phyloP scores from a whole-genome alignment of 2,113 vertebrate genomes.

The Suncus etruscus region DNA sequence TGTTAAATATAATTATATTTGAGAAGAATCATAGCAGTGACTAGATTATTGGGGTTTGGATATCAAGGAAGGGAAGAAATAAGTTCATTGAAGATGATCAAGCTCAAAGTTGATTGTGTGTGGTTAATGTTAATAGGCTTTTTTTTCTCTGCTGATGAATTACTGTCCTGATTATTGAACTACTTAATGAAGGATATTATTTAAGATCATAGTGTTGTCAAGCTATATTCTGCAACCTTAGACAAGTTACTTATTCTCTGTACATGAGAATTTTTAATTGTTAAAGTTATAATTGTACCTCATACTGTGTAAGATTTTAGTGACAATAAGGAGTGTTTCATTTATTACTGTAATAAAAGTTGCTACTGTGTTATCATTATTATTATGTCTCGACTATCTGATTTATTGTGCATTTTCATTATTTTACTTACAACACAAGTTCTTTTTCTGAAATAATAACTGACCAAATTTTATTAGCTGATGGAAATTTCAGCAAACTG shows the following conservation, averaged over 20 bases:
- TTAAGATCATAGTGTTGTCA: constrained; percentile 23
- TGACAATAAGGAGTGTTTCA: constrained; percentile 4
- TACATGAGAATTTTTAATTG: constrained; percentile 29
- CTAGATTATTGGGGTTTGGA: constrained; percentile 28
- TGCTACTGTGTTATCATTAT: background rate
- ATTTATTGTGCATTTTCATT: constrained; percentile 37
- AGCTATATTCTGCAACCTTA: background rate
- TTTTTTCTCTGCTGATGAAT: background rate
- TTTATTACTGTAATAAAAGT: constrained; percentile 11
- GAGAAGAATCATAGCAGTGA: constrained; percentile 7
- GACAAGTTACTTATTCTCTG: constrained; percentile 8
- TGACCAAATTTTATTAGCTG: constrained; percentile 25
- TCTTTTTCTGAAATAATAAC: constrained; percentile 16
- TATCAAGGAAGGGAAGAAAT: background rate
- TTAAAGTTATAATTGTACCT: constrained; percentile 54
- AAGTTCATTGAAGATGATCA: constrained; percentile 43
- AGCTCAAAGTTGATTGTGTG: background rate
- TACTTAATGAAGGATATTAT: constrained; percentile 23
- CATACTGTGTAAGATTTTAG: background rate
- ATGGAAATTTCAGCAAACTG: background rate
- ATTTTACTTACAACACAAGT: background rate
- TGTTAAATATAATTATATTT: constrained; percentile 41
- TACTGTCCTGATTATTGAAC: constrained; percentile 11
- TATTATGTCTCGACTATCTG: constrained; percentile 11
- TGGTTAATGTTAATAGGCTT: background rate